Percentiles rank a stretch among this genome's conserved stretches.
These are phyloP conservation scores for Dasypolia templi DNA, from an alignment of 2,888 invertebrate genomes.

Conservation along the genomic window DNA sequence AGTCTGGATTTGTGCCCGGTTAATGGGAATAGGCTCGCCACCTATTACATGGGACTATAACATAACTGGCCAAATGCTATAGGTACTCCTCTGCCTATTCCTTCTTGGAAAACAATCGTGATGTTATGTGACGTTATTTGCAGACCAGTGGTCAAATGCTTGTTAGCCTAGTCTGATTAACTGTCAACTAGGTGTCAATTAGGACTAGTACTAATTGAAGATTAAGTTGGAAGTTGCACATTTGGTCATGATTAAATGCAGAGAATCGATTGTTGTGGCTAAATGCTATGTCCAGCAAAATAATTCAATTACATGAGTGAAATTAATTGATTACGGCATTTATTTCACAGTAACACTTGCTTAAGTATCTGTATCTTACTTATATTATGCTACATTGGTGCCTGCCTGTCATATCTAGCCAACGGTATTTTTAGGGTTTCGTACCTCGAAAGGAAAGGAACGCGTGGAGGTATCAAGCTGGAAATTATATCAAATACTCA, in stretches of 20 bases:
- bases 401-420: too few relatives aligned
- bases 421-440: too few relatives aligned
- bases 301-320: neutral
- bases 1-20: neutral
- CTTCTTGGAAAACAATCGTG: neutral
- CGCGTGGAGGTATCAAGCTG: too few relatives aligned
- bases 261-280: neutral
- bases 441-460: too few relatives aligned
- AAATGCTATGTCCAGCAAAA: neutral
- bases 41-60: neutral
- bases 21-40: neutral
- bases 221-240: constrained; percentile 2
- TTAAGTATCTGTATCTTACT: too few relatives aligned
- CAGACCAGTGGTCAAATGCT: neutral
- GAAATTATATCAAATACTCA: too few relatives aligned
- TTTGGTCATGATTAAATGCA: neutral
- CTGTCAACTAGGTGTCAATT: neutral
- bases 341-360: neutral
- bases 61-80: neutral
- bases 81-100: too few relatives aligned
- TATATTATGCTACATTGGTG: too few relatives aligned
- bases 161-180: neutral
- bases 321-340: neutral
- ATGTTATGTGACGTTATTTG: neutral
- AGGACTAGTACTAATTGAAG: neutral